These are phyloP conservation scores for Rhizomys pruinosus DNA, from an alignment of 2,113 vertebrate genomes.

Conservation along the genomic window DNA sequence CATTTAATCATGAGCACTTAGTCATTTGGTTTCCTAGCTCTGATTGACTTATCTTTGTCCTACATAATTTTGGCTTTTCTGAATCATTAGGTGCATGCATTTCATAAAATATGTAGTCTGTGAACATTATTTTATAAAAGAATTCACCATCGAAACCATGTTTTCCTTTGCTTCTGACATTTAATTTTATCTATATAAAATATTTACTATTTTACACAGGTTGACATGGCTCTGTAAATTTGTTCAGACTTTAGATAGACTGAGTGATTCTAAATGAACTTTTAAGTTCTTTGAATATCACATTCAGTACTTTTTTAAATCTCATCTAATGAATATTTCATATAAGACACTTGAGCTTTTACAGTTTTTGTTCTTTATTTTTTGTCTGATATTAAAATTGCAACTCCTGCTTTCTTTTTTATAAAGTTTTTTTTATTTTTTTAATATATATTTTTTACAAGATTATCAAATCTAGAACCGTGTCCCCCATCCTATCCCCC, in stretches of 20 bases:
- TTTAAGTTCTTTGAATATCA: neutral
- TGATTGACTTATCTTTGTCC: neutral
- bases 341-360: neutral
- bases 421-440: too few relatives aligned
- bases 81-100: neutral
- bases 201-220: neutral
- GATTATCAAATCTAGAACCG: too few relatives aligned
- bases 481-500: too few relatives aligned
- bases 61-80: neutral
- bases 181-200: too few relatives aligned
- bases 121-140: neutral
- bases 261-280: neutral
- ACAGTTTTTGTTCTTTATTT: neutral
- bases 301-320: neutral
- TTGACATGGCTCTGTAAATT: neutral
- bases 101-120: neutral
- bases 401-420: too few relatives aligned
- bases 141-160: neutral
- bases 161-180: neutral
- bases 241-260: neutral
- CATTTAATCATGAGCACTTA: neutral
- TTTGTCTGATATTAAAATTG: too few relatives aligned
- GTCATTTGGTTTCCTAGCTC: neutral
- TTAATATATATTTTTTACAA: too few relatives aligned
- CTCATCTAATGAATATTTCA: neutral